These are phyloP conservation scores for Notodonta dromedarius DNA, from an alignment of 2,888 invertebrate species.

Conservation along the genomic window DNA sequence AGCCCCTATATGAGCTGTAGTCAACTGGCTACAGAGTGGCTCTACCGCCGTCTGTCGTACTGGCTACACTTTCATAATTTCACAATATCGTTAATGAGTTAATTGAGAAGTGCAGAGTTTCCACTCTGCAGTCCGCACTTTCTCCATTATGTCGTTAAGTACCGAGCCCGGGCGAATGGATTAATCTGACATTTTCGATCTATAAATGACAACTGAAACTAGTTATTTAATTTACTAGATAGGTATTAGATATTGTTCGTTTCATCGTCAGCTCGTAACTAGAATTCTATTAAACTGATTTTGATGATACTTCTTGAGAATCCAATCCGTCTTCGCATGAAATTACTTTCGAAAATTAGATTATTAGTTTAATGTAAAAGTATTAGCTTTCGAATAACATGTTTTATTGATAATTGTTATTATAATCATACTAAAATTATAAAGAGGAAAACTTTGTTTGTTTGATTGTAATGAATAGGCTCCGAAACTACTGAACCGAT, in stretches of 20 bases:
- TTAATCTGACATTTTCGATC: slow-evolving; percentile 35
- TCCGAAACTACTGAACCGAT: no score
- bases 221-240: background rate
- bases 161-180: slow-evolving; percentile 27
- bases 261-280: no score
- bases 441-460: no score
- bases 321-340: background rate
- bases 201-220: slow-evolving; percentile 10
- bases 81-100: background rate
- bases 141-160: slow-evolving; percentile 41
- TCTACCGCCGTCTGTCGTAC: no score
- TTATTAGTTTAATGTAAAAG: background rate
- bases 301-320: no score
- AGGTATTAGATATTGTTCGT: no score
- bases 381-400: background rate
- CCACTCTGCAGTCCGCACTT: slow-evolving; percentile 26
- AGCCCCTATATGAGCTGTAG: no score
- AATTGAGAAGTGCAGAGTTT: slow-evolving; percentile 20
- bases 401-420: background rate
- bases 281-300: no score
- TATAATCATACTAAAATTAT: no score
- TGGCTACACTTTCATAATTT: background rate
- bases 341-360: slow-evolving; percentile 5
- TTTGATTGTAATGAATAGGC: no score
- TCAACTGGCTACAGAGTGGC: no score